Evolutionary conservation across 1,140 invertebrate genomes (phyloP).

Genomic region (Drosophila ogumai): DNA sequence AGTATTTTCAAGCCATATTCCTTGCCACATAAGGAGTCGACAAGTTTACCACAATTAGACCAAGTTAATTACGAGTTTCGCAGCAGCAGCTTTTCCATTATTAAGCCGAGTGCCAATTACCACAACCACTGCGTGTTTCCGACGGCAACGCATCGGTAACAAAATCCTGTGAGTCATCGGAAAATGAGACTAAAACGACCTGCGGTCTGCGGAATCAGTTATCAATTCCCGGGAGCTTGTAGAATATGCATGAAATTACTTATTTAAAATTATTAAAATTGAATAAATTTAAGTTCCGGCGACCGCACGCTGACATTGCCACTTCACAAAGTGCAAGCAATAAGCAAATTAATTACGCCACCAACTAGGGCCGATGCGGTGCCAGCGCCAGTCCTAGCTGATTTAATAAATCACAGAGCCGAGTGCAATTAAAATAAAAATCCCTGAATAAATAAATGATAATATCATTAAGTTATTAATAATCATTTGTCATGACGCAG

Average conservation of each 20-base stretch:
- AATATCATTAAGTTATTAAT: conserved; percentile 81
- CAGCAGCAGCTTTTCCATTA: conserved; percentile 12
- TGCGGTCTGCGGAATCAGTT: conserved; percentile 36
- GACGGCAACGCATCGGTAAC: conserved; percentile 10
- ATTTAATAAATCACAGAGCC: conserved; percentile 51
- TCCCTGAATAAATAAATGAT: conserved; percentile 72
- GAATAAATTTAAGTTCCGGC: conserved; percentile 33
- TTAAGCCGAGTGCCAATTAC: conserved; percentile 24
- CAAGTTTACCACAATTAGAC: conserved; percentile 29
- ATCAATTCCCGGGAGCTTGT: conserved; percentile 1
- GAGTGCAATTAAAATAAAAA: conserved; percentile 51
- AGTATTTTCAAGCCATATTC: neutral
- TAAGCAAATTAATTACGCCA: conserved; percentile 63
- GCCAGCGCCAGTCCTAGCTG: conserved; percentile 10
- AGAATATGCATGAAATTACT: conserved; percentile 44
- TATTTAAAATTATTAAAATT: conserved; percentile 55
- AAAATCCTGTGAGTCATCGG: conserved; percentile 36
- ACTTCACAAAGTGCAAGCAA: conserved; percentile 21
- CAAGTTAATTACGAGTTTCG: conserved; percentile 27
- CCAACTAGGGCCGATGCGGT: neutral
- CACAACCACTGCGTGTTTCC: conserved; percentile 23
- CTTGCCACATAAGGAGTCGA: neutral
- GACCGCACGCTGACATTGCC: conserved; percentile 37
- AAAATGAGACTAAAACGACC: conserved; percentile 33
- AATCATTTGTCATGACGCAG: conserved; percentile 67